phyloP scores from a whole-genome alignment of 2,797 vertebrate species.

The Pangasius macronema region DNA sequence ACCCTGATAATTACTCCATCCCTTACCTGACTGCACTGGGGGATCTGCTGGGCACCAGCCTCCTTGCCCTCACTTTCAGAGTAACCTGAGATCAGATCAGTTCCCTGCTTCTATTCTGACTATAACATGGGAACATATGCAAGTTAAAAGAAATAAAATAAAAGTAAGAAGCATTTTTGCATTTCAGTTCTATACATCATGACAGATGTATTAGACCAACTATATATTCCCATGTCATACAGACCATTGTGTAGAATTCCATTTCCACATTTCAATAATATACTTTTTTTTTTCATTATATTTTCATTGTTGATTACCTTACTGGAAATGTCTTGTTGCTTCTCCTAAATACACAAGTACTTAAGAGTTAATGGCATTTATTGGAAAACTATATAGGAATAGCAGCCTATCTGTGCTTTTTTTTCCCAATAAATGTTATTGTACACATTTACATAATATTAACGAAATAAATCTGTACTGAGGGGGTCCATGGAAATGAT shows the following conservation, averaged over 20 bases:
- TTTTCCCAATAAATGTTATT: neutral
- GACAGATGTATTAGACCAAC: neutral
- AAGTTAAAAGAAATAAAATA: neutral
- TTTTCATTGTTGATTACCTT: neutral
- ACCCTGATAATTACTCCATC: conserved; percentile 95
- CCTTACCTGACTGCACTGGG: conserved; percentile 95
- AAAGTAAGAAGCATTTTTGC: neutral
- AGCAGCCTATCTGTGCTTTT: neutral
- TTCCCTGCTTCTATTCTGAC: neutral
- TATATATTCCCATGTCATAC: neutral
- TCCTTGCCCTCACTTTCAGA: conserved; percentile 85
- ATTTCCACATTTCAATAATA: neutral
- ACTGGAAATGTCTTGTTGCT: neutral
- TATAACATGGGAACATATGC: neutral
- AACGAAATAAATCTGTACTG: neutral
- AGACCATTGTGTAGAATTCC: neutral
- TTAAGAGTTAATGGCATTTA: neutral
- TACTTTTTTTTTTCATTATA: neutral
- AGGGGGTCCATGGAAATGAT: neutral
- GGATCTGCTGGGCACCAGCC: conserved; percentile 90
- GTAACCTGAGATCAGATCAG: neutral
- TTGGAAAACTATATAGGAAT: neutral
- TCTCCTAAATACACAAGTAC: neutral
- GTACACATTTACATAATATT: neutral
- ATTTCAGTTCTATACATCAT: neutral